phyloP scores from a whole-genome alignment of 1,140 invertebrate species.

The Danaus melanippus region DNA sequence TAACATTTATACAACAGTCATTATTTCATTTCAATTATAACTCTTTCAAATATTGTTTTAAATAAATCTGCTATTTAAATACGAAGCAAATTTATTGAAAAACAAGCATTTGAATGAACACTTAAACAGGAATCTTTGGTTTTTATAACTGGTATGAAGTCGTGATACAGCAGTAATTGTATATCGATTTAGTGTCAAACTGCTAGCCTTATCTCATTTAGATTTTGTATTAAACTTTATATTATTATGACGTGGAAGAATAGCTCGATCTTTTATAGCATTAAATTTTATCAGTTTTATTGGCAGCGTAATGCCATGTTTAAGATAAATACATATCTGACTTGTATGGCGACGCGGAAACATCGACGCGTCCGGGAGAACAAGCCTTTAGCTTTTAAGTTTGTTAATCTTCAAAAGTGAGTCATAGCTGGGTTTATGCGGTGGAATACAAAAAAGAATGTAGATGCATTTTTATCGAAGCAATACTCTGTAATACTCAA shows the following conservation, averaged over 20 bases:
- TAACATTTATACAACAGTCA: no score
- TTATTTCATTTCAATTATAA: no score
- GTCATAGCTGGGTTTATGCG: no score
- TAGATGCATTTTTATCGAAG: conserved; percentile 3
- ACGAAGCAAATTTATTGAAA: conserved; percentile 11
- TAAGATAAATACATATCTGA: conserved; percentile 7
- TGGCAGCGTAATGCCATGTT: conserved; percentile 8
- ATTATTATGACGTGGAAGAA: neutral
- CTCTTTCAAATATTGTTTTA: no score
- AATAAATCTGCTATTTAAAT: neutral
- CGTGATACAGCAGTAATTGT: conserved; percentile 25
- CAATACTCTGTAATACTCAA: conserved; percentile 11
- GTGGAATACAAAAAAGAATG: no score
- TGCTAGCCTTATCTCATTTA: conserved; percentile 20
- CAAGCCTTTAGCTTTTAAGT: conserved; percentile 12
- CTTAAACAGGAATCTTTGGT: conserved; percentile 27
- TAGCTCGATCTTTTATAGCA: conserved; percentile 7
- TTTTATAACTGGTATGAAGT: conserved; percentile 28
- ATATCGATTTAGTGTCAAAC: conserved; percentile 16
- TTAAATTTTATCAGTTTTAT: conserved; percentile 13
- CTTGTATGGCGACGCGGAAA: conserved; percentile 16
- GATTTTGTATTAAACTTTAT: conserved; percentile 17
- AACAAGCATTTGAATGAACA: conserved; percentile 23
- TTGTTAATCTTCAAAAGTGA: conserved; percentile 5
- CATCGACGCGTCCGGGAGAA: conserved; percentile 8